Evolutionary conservation across 2,113 vertebrate genomes (phyloP).

Genomic region (Chascanopsetta lugubris): DNA sequence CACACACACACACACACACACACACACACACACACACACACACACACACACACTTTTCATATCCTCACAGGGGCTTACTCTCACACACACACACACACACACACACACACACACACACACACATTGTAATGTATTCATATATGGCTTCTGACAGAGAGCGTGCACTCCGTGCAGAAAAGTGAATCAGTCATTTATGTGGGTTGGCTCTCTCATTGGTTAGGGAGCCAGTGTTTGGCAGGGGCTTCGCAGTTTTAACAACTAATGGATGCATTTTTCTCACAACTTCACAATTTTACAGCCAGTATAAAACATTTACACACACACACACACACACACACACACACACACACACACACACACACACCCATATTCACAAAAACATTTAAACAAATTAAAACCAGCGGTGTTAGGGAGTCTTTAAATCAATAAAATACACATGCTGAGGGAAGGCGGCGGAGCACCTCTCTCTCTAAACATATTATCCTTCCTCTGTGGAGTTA

Average conservation of each 20-base stretch:
- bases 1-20: too few relatives aligned
- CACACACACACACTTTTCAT: too few relatives aligned
- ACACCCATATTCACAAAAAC: slow-evolving; percentile 48
- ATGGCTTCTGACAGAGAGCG: slow-evolving; percentile 42
- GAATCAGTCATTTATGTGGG: slow-evolving; percentile 63
- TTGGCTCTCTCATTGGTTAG: slow-evolving; percentile 60
- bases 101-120: slow-evolving; percentile 19
- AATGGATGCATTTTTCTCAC: slow-evolving; percentile 60
- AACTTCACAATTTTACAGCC: slow-evolving; percentile 68
- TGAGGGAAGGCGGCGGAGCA: slow-evolving; percentile 62
- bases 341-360: slow-evolving; percentile 1
- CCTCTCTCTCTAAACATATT: slow-evolving; percentile 57
- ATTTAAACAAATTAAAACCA: slow-evolving; percentile 71
- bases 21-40: too few relatives aligned
- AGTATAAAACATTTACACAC: slow-evolving; percentile 62
- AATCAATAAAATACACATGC: slow-evolving; percentile 70
- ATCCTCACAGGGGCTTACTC: slow-evolving; percentile 23
- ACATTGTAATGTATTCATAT: slow-evolving; percentile 23
- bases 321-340: slow-evolving; percentile 11
- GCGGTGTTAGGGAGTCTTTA: slow-evolving; percentile 45
- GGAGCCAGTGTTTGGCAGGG: slow-evolving; percentile 72
- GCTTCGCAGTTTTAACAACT: slow-evolving; percentile 67
- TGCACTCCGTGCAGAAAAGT: slow-evolving; percentile 53
- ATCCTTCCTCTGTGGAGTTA: slow-evolving; percentile 37
- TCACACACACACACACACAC: slow-evolving; percentile 5